Evolutionary conservation across 1,140 invertebrate genomes (phyloP), one percentile per base, ranked within the genome.

Genomic region (Hermatobates lingyangjiaoensis): DNA sequence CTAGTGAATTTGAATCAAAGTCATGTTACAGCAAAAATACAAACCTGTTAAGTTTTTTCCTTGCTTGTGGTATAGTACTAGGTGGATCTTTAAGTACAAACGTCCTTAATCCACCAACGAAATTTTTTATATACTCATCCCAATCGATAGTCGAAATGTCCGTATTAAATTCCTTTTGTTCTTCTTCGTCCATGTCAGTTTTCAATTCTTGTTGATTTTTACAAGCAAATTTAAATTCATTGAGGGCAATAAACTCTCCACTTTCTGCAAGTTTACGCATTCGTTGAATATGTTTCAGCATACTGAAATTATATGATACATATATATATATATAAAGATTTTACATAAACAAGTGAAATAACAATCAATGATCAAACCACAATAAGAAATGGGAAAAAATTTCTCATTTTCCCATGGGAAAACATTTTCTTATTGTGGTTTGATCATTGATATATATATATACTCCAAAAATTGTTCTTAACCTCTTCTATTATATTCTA

Each of bases 231-330:
- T 79, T 70, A 87, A 88, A 96, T 59, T 93, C 80, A 59, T 84
- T 75, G 3, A 81, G 75, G 0, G 87, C 83, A 61, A 95, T 96
- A 63, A 83, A 95, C 62, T 87, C 80, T 0, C 90, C 79, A 0
- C 78, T 80, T 20, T 77, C 70, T 0, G 81, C 77, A 0, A 86
- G 81, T 58, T 80, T 75, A 58, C 83, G 76, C 53, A 92, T 79
- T 54, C 84, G 80, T 38, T 79, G 76, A 23, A 83, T 80, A 15
- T 91, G 73, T 63, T 83, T 84, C 59, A 91, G 74, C 76, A 92
- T 86, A 58, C 86, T 90, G 60, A n/a, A n/a, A n/a, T n/a, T n/a
- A n/a, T n/a, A n/a, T n/a, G n/a, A n/a, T n/a, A n/a, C n/a, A n/a
- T n/a, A n/a, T n/a, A n/a, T n/a, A n/a, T n/a, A n/a, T n/a, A n/a